A percentile compares a stretch with the other conserved stretches of the same genome.
Evolutionary conservation across 2,888 invertebrate species (phyloP).

Genomic region (Rotaria macrura): DNA sequence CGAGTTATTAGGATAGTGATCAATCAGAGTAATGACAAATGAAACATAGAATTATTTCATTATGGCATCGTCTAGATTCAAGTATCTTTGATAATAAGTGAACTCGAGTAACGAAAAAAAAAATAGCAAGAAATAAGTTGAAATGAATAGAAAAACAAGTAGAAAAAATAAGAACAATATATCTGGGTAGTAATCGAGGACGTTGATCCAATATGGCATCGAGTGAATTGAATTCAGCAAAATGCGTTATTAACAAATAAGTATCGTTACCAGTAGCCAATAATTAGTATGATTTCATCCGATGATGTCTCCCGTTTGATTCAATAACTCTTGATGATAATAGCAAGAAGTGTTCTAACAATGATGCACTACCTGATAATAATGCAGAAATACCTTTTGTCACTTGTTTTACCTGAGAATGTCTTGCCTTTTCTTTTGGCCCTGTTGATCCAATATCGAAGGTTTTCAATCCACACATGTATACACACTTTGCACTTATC

Average conservation of each 20-base stretch:
- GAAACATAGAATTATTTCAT: neutral
- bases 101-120: neutral
- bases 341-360: neutral
- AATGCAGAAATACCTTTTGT: neutral
- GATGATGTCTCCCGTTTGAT: neutral
- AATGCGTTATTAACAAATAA: no score
- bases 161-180: neutral
- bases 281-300: neutral
- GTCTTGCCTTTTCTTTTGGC: neutral
- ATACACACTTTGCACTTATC: neutral
- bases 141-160: neutral
- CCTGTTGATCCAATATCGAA: neutral
- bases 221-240: no score
- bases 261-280: no score
- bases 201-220: neutral
- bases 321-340: neutral
- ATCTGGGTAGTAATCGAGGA: neutral
- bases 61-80: neutral
- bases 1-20: neutral
- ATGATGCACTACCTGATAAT: neutral
- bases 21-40: neutral
- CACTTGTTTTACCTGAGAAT: no score
- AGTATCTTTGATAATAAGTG: neutral
- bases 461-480: neutral
- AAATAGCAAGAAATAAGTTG: neutral